phyloP scores from a whole-genome alignment of 2,113 vertebrate species.

The Toxotes jaculatrix region DNA sequence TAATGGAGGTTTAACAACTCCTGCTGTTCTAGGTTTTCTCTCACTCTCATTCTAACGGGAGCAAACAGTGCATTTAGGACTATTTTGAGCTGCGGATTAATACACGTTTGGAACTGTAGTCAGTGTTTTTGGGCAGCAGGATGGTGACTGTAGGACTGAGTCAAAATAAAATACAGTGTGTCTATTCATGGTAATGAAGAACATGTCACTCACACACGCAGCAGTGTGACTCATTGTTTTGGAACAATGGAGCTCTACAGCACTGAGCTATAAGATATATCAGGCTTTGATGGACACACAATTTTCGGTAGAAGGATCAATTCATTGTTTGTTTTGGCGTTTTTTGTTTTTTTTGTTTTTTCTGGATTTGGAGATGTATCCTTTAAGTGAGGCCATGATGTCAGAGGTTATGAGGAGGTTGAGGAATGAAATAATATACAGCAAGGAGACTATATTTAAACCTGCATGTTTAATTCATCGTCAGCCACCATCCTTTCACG shows the following conservation, averaged over 20 bases:
- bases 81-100: too few species aligned
- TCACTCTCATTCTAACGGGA: too few species aligned
- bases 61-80: too few species aligned
- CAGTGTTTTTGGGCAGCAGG: too few species aligned
- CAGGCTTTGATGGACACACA: background rate
- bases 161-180: background rate
- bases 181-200: background rate
- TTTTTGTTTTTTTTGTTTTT: too few species aligned
- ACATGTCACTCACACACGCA: background rate
- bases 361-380: background rate
- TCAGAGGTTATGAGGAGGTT: constrained; percentile 34
- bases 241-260: background rate
- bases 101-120: too few species aligned
- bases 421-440: constrained; percentile 31
- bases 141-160: too few species aligned
- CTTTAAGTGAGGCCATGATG: constrained; percentile 22
- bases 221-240: background rate
- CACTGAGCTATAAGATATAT: background rate
- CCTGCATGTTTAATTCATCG: constrained; percentile 70
- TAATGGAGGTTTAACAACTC: too few species aligned
- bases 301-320: background rate
- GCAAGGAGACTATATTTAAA: constrained; percentile 71
- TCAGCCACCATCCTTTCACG: constrained; percentile 34
- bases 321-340: background rate
- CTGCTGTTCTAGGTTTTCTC: too few species aligned